These are phyloP conservation scores for Cyphomyrmex costatus DNA, from an alignment of 1,140 invertebrate species.

Conservation along the genomic window DNA sequence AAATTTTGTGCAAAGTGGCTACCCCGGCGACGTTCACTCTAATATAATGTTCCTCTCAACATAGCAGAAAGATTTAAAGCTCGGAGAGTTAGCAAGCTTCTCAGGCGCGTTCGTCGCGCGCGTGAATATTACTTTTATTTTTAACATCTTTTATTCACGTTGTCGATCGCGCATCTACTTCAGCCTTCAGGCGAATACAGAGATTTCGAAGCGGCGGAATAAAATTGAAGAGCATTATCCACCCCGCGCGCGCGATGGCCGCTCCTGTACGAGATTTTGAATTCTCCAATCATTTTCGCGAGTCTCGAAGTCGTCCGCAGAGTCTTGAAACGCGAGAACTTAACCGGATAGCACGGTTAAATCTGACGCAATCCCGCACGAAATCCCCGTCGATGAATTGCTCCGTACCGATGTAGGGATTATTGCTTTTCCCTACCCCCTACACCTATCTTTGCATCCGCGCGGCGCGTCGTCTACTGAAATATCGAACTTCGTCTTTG, in stretches of 20 bases:
- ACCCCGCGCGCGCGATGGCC: conserved; percentile 6
- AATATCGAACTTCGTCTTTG: conserved; percentile 64
- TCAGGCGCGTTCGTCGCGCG: conserved; percentile 5
- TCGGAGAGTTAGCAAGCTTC: conserved; percentile 38
- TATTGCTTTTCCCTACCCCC: conserved; percentile 57
- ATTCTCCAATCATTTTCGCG: conserved; percentile 63
- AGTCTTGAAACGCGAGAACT: conserved; percentile 60
- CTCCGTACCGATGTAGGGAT: conserved; percentile 62
- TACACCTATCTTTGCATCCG: conserved; percentile 41
- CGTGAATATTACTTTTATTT: conserved; percentile 54
- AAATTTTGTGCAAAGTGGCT: conserved; percentile 53
- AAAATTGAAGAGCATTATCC: conserved; percentile 59
- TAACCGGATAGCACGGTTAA: conserved; percentile 65
- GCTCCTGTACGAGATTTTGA: conserved; percentile 47
- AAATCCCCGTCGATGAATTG: conserved; percentile 59
- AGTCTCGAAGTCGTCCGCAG: conserved; percentile 46
- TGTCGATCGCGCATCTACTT: conserved; percentile 27
- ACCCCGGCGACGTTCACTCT: conserved; percentile 32
- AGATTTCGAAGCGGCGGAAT: conserved; percentile 39
- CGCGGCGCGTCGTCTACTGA: conserved; percentile 48
- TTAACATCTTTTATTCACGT: conserved; percentile 64
- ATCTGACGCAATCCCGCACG: conserved; percentile 57
- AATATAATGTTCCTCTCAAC: conserved; percentile 38
- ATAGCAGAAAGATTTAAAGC: conserved; percentile 37
- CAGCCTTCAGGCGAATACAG: conserved; percentile 31